These are phyloP conservation scores for Rafetus swinhoei DNA, from an alignment of 2,113 vertebrate genomes.

Conservation along the genomic window DNA sequence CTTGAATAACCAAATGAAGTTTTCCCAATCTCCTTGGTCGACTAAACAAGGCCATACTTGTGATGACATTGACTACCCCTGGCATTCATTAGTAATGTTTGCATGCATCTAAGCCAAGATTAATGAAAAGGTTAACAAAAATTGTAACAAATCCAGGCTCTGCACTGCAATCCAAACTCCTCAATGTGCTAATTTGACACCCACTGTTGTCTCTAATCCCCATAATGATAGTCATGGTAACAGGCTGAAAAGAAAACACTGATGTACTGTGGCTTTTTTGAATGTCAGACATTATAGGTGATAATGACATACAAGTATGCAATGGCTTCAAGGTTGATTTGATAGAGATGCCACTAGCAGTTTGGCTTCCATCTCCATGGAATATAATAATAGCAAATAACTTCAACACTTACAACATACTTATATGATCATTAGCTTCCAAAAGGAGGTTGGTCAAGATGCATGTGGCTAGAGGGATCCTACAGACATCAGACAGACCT, in stretches of 20 bases:
- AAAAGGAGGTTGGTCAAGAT: not conserved
- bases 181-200: not conserved
- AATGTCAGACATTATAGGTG: not conserved
- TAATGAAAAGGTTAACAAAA: fast-evolving
- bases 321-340: not conserved
- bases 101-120: fast-evolving
- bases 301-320: not conserved
- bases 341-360: fast-evolving
- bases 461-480: not conserved
- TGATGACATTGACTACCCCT: fast-evolving
- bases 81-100: fast-evolving
- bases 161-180: fast-evolving
- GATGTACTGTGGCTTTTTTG: not conserved
- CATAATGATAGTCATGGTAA: not conserved
- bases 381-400: not conserved
- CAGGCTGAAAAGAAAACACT: not conserved
- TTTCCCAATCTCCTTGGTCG: not conserved
- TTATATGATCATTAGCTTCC: not conserved
- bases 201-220: not conserved
- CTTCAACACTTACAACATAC: not conserved
- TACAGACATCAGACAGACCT: not conserved
- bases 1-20: not conserved
- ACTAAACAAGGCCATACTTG: not conserved
- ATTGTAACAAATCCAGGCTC: not conserved
- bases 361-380: not conserved